Evolutionary conservation across 53 echinoderm and acorn worm genomes (phyloP).

Genomic region (Holothuria scabra): DNA sequence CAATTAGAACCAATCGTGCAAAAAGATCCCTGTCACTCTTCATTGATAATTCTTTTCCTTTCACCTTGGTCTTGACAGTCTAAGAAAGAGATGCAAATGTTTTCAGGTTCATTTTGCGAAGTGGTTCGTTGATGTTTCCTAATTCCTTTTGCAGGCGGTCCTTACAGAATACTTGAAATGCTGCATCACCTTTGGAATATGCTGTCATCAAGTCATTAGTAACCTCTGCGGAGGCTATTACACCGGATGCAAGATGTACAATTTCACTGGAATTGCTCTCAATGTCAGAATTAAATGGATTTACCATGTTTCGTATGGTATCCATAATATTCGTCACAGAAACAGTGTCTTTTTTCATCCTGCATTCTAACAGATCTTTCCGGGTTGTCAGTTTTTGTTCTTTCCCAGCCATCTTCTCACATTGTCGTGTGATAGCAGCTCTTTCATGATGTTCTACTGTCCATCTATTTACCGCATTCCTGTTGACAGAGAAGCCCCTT

Average conservation of each 20-base stretch:
- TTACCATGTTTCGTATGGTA: slow-evolving; percentile 55
- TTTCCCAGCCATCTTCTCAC: slow-evolving; percentile 72
- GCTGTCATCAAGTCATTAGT: slow-evolving; percentile 48
- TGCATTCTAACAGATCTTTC: slow-evolving; percentile 33
- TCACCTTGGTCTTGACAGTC: slow-evolving; percentile 22
- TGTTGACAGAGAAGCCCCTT: slow-evolving; percentile 54
- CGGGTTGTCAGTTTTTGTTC: background rate
- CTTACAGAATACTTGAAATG: slow-evolving; percentile 25
- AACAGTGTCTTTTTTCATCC: slow-evolving; percentile 41
- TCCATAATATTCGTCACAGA: slow-evolving; percentile 36
- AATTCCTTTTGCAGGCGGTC: slow-evolving; percentile 41
- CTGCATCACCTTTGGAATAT: slow-evolving; percentile 48
- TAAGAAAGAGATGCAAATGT: slow-evolving; percentile 46
- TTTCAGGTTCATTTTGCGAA: slow-evolving; percentile 48
- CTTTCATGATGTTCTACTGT: slow-evolving; percentile 52
- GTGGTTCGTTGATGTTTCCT: slow-evolving; percentile 26
- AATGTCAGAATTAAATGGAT: slow-evolving; percentile 55
- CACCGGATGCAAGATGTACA: slow-evolving; percentile 63
- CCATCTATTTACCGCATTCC: slow-evolving; percentile 60
- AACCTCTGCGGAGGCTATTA: slow-evolving; percentile 53
- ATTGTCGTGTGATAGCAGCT: slow-evolving; percentile 54
- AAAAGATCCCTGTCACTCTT: slow-evolving; percentile 53
- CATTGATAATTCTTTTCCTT: slow-evolving; percentile 34
- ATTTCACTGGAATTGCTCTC: slow-evolving; percentile 38
- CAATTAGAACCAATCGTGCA: slow-evolving; percentile 49